Base-by-base conservation (phyloP, 1,140 invertebrate species). In the Ips typographus region DNA sequence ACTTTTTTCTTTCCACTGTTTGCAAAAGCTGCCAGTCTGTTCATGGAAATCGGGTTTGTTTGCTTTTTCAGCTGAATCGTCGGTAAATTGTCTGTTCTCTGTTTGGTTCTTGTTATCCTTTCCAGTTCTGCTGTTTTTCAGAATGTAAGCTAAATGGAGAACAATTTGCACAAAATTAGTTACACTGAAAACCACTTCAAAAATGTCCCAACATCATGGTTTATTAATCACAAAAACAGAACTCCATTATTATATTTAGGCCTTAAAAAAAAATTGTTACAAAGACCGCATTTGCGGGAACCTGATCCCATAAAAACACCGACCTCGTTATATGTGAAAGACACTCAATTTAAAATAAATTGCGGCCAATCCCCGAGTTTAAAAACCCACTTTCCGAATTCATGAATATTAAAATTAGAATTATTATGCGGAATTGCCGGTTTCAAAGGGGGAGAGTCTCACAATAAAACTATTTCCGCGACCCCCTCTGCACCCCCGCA, bases 351-450 rank as follows among this genome's bases (percentile, higher is more conserved):
- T 55, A 65, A 65, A 53, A 56, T 65, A 55, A 65, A 65, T 65
- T 65, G 51, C 62, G 40, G 49, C 40, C 62, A 55, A 65, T 65
- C 62, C 62, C 51, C 51, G 40, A 56, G 62, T 53, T 56, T 65
- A 65, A 65, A 65, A 65, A 65, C 40, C 40, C 52, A 56, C 62
- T 65, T 65, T 65, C 62, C 52, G 56, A 65, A 65, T 53, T 65
- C 62, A 65, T 65, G 62, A 65, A 65, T 65, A 65, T 65, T 65
- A 65, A 65, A 65, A 65, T 65, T 65, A 43, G 62, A 65, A 65
- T 65, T 65, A 65, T 65, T 65, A 65, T 65, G 62, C 56, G 51
- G 62, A 51, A 65, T 53, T n/a, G 62, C 40, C 36, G 51, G 62
- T 65, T 65, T 42, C 51, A 65, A 65, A 65, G 52, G 52, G 62